These are phyloP conservation scores for Fabriciana adippe DNA, from an alignment of 2,888 invertebrate genomes.

Conservation along the genomic window DNA sequence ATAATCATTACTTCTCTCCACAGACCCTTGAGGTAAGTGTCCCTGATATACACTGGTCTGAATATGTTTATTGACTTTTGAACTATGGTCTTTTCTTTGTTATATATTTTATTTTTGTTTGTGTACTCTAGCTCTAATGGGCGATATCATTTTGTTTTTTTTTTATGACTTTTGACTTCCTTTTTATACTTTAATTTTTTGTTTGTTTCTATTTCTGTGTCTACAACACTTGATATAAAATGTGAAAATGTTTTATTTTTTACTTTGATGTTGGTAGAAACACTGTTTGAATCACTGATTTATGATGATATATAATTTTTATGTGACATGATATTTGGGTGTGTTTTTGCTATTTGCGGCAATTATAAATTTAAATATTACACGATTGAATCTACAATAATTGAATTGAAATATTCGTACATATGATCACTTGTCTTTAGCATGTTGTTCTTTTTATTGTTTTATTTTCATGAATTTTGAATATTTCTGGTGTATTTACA, in stretches of 20 bases:
- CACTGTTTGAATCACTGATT: not conserved
- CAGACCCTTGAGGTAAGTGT: constrained; percentile 75
- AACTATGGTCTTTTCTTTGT: constrained; percentile 4
- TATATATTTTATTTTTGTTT: constrained; percentile 14
- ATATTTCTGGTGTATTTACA: constrained; percentile 46
- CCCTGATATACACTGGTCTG: constrained; percentile 49
- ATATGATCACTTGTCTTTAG: constrained; percentile 5
- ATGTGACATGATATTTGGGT: constrained; percentile 17
- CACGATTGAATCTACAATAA: constrained; percentile 10
- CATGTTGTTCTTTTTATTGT: constrained; percentile 11
- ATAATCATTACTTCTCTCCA: constrained; percentile 74
- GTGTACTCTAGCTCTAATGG: constrained; percentile 9
- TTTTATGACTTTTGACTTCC: not conserved
- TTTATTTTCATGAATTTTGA: constrained; percentile 23
- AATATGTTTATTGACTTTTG: constrained; percentile 18
- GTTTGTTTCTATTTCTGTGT: not conserved
- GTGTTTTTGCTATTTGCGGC: constrained; percentile 18
- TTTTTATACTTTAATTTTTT: constrained; percentile 12
- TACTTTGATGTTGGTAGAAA: constrained; percentile 4
- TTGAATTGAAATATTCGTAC: constrained; percentile 9
- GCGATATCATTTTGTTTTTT: not conserved
- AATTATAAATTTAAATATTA: not conserved
- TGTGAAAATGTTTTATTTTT: constrained; percentile 1
- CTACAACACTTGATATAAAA: constrained; percentile 3
- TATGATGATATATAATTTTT: constrained; percentile 11